phyloP scores from a whole-genome alignment of 2,113 vertebrate genomes.

The Noturus placidus region DNA sequence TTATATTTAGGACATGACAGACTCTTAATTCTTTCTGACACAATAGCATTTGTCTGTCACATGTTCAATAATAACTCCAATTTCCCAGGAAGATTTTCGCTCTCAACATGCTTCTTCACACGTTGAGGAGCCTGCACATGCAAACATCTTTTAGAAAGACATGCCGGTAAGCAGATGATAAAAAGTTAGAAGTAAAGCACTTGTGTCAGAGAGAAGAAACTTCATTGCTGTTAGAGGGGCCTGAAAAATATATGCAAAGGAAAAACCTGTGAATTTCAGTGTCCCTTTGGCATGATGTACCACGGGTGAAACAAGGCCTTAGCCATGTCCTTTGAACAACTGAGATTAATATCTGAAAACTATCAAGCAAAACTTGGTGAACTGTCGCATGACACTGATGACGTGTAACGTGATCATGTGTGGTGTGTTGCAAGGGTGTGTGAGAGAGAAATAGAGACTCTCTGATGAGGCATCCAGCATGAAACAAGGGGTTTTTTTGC shows the following conservation, averaged over 20 bases:
- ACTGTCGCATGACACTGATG: not conserved
- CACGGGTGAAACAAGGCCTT: not conserved
- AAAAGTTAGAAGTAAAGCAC: conserved; percentile 60
- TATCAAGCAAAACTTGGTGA: not conserved
- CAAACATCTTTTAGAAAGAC: not conserved
- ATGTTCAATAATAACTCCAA: not conserved
- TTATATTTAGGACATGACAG: not conserved
- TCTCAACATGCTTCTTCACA: not conserved
- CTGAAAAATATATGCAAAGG: conserved; percentile 21
- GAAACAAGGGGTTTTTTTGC: conserved; percentile 17
- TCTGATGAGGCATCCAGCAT: conserved; percentile 2
- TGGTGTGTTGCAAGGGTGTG: not conserved
- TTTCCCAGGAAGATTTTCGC: not conserved
- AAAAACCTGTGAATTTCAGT: not conserved
- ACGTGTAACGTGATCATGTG: not conserved
- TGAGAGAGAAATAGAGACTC: not conserved
- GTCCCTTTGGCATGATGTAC: not conserved
- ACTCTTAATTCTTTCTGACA: conserved; percentile 4
- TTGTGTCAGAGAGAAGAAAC: conserved; percentile 60
- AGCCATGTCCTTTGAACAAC: not conserved
- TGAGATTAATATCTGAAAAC: not conserved
- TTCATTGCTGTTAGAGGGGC: conserved; percentile 60
- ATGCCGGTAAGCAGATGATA: not conserved
- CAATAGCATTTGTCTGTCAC: not conserved
- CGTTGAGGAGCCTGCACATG: too few relatives aligned